Evolutionary conservation across 2,888 invertebrate genomes (phyloP).

Genomic region (Sarcophaga variegata): DNA sequence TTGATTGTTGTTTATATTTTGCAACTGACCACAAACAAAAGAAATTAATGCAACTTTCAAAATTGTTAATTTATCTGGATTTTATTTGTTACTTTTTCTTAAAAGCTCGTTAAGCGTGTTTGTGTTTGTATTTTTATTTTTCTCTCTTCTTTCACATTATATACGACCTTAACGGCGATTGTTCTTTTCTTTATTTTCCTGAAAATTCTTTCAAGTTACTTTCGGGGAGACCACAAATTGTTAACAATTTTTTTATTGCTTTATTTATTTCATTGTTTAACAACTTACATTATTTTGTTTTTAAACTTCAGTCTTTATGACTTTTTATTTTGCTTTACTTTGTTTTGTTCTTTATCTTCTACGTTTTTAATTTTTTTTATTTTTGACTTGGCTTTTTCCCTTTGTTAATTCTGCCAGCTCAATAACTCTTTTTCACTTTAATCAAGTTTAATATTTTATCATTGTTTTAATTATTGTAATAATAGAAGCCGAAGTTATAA

Average conservation of each 20-base stretch:
- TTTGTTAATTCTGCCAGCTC: slow-evolving; percentile 44
- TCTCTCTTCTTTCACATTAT: slow-evolving; percentile 42
- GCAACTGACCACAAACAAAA: slow-evolving; percentile 42
- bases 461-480: neutral
- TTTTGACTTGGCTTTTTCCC: slow-evolving; percentile 28
- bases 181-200: slow-evolving; percentile 39
- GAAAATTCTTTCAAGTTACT: slow-evolving; percentile 26
- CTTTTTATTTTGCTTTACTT: slow-evolving; percentile 56
- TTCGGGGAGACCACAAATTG: slow-evolving; percentile 33
- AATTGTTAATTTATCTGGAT: slow-evolving; percentile 45
- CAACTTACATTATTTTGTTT: slow-evolving; percentile 62
- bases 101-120: neutral
- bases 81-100: slow-evolving; percentile 44
- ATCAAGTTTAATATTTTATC: slow-evolving; percentile 4
- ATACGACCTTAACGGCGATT: slow-evolving; percentile 62
- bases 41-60: slow-evolving; percentile 22
- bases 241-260: slow-evolving; percentile 1
- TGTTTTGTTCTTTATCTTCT: slow-evolving; percentile 68
- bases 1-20: slow-evolving; percentile 36
- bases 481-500: neutral
- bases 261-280: slow-evolving; percentile 48
- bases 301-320: slow-evolving; percentile 49
- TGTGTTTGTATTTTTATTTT: slow-evolving; percentile 37
- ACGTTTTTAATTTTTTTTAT: slow-evolving; percentile 61
- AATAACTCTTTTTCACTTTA: slow-evolving; percentile 21